A percentile compares a stretch with the other conserved stretches of the same genome.
Evolutionary conservation across 2,888 invertebrate genomes (phyloP).

Genomic region (Linyphia triangularis): DNA sequence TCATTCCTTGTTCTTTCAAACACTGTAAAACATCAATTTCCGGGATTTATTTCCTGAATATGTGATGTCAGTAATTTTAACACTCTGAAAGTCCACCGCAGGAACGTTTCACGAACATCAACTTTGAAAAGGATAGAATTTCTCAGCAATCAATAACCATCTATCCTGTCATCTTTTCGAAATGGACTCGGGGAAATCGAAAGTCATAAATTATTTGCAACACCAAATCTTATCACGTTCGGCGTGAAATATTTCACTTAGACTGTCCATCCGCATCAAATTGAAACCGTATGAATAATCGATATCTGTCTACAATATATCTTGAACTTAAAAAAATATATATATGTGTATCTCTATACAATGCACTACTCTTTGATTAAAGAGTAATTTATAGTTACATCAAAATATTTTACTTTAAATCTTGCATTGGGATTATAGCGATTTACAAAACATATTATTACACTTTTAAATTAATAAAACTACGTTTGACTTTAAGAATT

Average conservation of each 20-base stretch:
- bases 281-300: constrained; percentile 28
- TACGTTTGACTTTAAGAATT: too few relatives aligned
- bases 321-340: too few relatives aligned
- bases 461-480: too few relatives aligned
- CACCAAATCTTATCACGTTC: constrained; percentile 51
- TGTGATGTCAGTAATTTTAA: neutral
- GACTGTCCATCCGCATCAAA: constrained; percentile 18
- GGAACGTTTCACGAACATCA: neutral
- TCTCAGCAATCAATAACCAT: constrained; percentile 27
- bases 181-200: neutral
- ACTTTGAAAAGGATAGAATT: constrained; percentile 6
- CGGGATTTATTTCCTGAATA: neutral
- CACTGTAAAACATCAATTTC: too few relatives aligned
- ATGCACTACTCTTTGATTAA: too few relatives aligned
- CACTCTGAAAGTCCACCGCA: neutral
- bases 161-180: neutral
- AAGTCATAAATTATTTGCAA: constrained; percentile 60
- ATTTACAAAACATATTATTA: too few relatives aligned
- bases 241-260: constrained; percentile 35
- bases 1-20: too few relatives aligned
- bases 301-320: neutral
- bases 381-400: too few relatives aligned
- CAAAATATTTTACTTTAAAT: too few relatives aligned
- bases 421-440: too few relatives aligned
- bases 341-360: too few relatives aligned